A percentile compares a stretch with the other conserved stretches of the same genome.
phyloP scores from a whole-genome alignment of 1,140 invertebrate genomes.

The Papilio helenus region DNA sequence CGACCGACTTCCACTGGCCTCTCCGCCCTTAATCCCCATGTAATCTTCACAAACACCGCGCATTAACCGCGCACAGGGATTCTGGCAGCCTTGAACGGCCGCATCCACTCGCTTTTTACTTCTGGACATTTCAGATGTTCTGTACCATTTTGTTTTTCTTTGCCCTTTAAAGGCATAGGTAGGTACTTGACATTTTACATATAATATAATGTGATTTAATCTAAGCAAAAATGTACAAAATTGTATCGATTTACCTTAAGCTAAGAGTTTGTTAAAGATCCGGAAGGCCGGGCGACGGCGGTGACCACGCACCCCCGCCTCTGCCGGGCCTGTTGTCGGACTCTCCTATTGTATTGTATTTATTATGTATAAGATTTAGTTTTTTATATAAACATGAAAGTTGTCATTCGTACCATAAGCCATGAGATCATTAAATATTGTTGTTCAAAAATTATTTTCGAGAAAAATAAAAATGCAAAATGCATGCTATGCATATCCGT shows the following conservation, averaged over 20 bases:
- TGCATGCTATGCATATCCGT: constrained; percentile 74
- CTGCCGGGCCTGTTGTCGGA: constrained; percentile 27
- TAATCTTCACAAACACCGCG: no score
- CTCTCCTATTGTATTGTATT: constrained; percentile 45
- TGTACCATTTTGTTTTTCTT: background rate
- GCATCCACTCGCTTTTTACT: no score
- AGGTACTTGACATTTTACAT: background rate
- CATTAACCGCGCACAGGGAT: no score
- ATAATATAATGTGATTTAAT: constrained; percentile 7
- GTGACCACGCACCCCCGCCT: constrained; percentile 8
- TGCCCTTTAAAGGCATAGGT: background rate
- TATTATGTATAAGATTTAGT: constrained; percentile 66
- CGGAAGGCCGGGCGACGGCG: constrained; percentile 11
- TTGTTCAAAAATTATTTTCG: constrained; percentile 81
- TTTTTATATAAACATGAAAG: constrained; percentile 78
- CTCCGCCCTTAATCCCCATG: no score
- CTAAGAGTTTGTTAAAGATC: constrained; percentile 42
- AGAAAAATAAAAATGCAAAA: constrained; percentile 79
- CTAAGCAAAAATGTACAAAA: constrained; percentile 62
- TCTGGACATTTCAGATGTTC: background rate
- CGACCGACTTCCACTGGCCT: no score
- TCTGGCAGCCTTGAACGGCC: no score
- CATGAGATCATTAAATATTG: constrained; percentile 75
- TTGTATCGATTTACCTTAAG: constrained; percentile 48
- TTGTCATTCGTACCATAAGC: constrained; percentile 80